Evolutionary conservation across 30 jellyfish, hydroid and myxozoan genomes (phyloP).

Genomic region (Pseudorhiza aurosa): DNA sequence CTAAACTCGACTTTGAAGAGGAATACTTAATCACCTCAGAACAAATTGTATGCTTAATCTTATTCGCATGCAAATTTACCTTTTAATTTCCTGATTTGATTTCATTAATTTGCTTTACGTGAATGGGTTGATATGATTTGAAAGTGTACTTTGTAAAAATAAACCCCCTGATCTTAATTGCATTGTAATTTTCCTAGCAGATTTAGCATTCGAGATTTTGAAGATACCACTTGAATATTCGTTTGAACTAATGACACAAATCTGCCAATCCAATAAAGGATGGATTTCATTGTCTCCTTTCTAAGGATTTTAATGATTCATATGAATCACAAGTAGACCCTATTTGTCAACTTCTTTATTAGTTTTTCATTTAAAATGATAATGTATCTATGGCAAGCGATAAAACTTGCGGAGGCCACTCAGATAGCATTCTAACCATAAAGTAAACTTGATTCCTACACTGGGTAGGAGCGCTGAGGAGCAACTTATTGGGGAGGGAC

Average conservation of each 20-base stretch:
- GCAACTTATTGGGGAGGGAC: too few species aligned
- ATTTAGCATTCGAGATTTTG: conserved; percentile 41
- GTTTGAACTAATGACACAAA: conserved; percentile 53
- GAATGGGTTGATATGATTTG: conserved; percentile 60
- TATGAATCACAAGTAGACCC: background rate
- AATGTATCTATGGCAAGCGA: too few species aligned
- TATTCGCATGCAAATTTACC: conserved; percentile 58
- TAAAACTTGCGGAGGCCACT: too few species aligned
- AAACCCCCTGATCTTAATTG: conserved; percentile 52
- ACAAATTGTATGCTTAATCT: conserved; percentile 45
- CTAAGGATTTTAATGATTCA: background rate
- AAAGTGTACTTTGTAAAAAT: conserved; percentile 58
- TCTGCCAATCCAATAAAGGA: conserved; percentile 30
- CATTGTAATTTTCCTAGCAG: conserved; percentile 50
- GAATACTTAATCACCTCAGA: conserved; percentile 44
- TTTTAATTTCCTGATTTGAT: conserved; percentile 75
- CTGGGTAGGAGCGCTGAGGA: too few species aligned
- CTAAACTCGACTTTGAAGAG: conserved; percentile 4
- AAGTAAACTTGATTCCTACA: too few species aligned
- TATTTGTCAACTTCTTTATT: background rate
- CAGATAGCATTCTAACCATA: too few species aligned
- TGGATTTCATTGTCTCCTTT: conserved; percentile 32
- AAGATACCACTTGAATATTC: conserved; percentile 55
- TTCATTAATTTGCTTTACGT: conserved; percentile 60
- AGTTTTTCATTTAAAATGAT: too few species aligned